A percentile compares a stretch with the other conserved stretches of the same genome.
Evolutionary conservation across 2,113 vertebrate species (phyloP).

Genomic region (Microtus montanus): DNA sequence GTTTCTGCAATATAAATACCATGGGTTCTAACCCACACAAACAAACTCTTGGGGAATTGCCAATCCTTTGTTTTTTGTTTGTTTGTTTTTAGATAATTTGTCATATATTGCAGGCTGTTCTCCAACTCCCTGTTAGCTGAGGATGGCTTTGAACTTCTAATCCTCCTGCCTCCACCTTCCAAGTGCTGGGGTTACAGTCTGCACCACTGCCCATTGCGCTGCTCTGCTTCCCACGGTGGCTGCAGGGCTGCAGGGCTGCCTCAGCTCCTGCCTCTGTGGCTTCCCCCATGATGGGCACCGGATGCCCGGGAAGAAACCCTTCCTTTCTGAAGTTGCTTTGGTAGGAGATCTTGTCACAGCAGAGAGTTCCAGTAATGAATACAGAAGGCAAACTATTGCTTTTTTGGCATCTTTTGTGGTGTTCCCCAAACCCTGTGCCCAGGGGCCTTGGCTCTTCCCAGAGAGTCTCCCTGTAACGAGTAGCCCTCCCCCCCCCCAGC

Average conservation of each 20-base stretch:
- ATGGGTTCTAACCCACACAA: not conserved
- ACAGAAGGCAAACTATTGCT: not conserved
- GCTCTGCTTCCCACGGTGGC: not conserved
- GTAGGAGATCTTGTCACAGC: not conserved
- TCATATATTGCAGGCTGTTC: not conserved
- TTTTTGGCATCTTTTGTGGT: not conserved
- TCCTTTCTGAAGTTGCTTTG: not conserved
- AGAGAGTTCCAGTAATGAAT: too few relatives aligned
- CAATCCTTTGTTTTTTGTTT: not conserved
- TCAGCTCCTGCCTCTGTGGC: not conserved
- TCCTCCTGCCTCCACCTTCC: not conserved
- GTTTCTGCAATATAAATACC: not conserved
- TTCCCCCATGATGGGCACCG: not conserved
- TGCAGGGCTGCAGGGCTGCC: not conserved
- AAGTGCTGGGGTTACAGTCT: not conserved
- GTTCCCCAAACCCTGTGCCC: not conserved
- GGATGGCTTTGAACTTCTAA: not conserved
- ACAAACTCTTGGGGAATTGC: not conserved
- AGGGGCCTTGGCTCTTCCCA: not conserved
- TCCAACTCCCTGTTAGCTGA: not conserved
- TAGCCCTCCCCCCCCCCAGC: too few relatives aligned
- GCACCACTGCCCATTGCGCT: not conserved
- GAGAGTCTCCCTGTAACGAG: not conserved
- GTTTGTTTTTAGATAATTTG: not conserved
- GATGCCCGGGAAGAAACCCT: too few relatives aligned